Evolutionary conservation across 2,888 invertebrate species (phyloP), one percentile per base, ranked within the genome.

Genomic region (Mythimna ferrago): DNA sequence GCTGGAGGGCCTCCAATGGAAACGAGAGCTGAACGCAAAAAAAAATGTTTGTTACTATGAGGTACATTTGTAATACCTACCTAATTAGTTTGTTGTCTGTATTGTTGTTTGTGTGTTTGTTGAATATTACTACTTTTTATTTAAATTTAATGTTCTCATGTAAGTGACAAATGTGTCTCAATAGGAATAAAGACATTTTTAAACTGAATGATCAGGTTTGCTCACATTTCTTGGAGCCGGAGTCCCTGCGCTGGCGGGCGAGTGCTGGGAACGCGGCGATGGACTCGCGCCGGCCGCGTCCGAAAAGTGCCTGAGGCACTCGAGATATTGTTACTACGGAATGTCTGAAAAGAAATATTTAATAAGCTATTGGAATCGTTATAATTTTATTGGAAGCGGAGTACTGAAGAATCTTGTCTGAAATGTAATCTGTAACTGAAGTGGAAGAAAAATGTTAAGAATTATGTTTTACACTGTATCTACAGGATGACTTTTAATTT

Each of bases 321-420:
- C 97, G 97, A 0, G 98, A 98, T 88, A 98, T 98, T 82, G 98
- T 98, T 32, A 98, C 98, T 61, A 98, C 98, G 71, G 98, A 98
- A 94, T 98, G 98, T 85, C 98, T 97, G 94, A 16, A 92, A 92
- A 67, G 14, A 81, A 72, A 79, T 5, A 7, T 41, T 66, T 16
- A n/a, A 14, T 67, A 21, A 76, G 61, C 9, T 21, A 26, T 53
- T 35, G 21, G 51, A 41, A 58, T 58, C 19, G 48, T 11, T 62
- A 11, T 7, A 38, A 58, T 60, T 21, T 32, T 32, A 62, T n/a
- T 54, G 1, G 4, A 19, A 35, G 7, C 57, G 19, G 16, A 26
- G 2, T 16, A 6, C 4, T 32, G 21, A 32, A 21, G 51, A 53
- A 53, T n/a, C 19, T 53, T 53, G 1, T n/a, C 9, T 53, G 6